phyloP scores from a whole-genome alignment of 2,797 vertebrate species.

The Parambassis ranga region DNA sequence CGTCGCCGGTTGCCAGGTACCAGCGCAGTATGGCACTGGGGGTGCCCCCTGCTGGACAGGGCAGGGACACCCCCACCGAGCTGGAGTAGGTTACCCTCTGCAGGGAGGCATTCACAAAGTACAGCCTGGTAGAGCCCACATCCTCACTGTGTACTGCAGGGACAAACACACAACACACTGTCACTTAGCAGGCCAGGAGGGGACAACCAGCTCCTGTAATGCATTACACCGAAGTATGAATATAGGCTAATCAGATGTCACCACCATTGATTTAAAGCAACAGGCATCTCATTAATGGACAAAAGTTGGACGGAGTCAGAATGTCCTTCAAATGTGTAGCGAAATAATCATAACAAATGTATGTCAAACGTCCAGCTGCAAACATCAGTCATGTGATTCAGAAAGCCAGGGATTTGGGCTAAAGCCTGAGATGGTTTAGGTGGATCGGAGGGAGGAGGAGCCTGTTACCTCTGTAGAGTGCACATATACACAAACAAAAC shows the following conservation, averaged over 20 bases:
- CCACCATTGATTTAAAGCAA: conserved; percentile 12
- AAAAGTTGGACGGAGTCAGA: conserved; percentile 21
- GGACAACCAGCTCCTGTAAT: background rate
- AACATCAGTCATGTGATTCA: conserved; percentile 77
- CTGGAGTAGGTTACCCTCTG: conserved; percentile 99
- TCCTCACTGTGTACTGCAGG: conserved; percentile 90
- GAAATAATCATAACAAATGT: conserved; percentile 78
- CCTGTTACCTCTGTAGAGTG: conserved; percentile 61
- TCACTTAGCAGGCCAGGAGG: conserved; percentile 7
- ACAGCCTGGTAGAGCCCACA: conserved; percentile 95
- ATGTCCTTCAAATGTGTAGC: conserved; percentile 67
- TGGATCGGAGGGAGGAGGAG: conserved; percentile 66
- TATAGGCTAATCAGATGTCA: background rate
- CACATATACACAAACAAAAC: conserved; percentile 59
- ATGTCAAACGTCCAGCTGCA: conserved; percentile 80
- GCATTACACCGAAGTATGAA: background rate
- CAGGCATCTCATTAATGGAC: conserved; percentile 3
- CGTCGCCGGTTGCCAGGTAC: conserved; percentile 98
- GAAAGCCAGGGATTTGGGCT: conserved; percentile 79
- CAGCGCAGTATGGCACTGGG: conserved; percentile 95
- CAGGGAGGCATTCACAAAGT: conserved; percentile 99
- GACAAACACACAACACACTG: conserved; percentile 42
- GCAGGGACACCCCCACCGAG: conserved; percentile 99
- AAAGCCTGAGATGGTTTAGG: conserved; percentile 75
- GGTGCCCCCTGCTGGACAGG: conserved; percentile 96